phyloP scores from a whole-genome alignment of 1,140 invertebrate genomes.

The Nixonia krombeini region DNA sequence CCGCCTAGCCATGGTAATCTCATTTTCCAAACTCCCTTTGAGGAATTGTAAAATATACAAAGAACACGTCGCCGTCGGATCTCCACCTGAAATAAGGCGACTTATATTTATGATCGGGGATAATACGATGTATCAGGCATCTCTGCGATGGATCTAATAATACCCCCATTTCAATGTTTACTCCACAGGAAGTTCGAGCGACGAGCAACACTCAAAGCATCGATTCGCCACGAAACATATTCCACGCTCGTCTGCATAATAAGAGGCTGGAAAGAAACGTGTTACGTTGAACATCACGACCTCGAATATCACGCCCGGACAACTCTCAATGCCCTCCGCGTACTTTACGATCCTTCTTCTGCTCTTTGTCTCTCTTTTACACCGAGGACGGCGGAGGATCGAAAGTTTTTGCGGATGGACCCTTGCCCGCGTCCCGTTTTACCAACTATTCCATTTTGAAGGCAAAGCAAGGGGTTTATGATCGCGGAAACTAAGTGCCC shows the following conservation, averaged over 20 bases:
- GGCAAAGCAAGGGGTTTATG: slow-evolving; percentile 24
- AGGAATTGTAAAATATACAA: no score
- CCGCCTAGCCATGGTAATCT: no score
- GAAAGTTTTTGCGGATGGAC: slow-evolving; percentile 17
- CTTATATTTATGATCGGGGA: no score
- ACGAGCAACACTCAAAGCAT: slow-evolving; percentile 16
- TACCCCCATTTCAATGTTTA: no score
- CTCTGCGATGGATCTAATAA: no score
- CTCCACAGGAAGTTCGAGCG: no score
- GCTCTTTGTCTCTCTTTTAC: slow-evolving; percentile 26
- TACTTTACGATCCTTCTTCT: slow-evolving; percentile 39
- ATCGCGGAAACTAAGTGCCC: neutral
- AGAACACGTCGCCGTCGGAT: no score
- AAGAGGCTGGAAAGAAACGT: slow-evolving; percentile 37
- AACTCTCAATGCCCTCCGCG: slow-evolving; percentile 36
- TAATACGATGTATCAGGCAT: no score
- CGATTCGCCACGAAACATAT: slow-evolving; percentile 49
- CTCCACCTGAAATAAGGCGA: no score
- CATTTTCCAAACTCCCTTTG: no score
- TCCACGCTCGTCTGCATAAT: slow-evolving; percentile 53
- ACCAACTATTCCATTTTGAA: slow-evolving; percentile 36
- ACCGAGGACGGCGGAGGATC: slow-evolving; percentile 28
- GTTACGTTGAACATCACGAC: slow-evolving; percentile 35
- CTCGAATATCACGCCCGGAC: slow-evolving; percentile 52
- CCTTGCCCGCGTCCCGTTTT: neutral